Percentiles rank a stretch among this genome's conserved stretches.
Conservation (phyloP, 2,797 vertebrate genomes). For the Saguinus oedipus region DNA sequence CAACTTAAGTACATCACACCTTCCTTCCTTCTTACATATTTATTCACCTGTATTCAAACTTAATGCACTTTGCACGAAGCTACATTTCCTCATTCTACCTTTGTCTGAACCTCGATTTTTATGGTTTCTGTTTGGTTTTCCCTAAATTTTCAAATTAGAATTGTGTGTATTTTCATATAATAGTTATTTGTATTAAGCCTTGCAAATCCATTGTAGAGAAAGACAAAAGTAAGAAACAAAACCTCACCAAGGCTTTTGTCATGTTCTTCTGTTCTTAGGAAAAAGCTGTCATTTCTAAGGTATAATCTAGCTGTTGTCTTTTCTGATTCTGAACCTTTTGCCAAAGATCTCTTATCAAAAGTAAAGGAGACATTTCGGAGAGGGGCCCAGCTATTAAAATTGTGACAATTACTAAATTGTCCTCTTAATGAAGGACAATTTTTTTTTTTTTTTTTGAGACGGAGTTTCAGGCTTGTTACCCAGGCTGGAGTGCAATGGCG, state of each 20-base stretch:
- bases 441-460: neutral
- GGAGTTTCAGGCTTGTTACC: too few relatives aligned
- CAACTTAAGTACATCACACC: neutral
- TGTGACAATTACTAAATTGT: neutral
- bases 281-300: neutral
- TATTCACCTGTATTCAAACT: neutral
- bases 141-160: neutral
- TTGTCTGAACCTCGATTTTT: neutral
- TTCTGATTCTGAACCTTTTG: neutral
- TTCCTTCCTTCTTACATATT: neutral
- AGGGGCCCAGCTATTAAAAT: neutral
- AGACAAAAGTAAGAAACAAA: neutral
- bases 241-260: neutral
- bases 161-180: neutral
- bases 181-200: neutral
- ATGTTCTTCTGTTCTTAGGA: neutral
- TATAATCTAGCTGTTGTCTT: neutral
- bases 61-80: neutral
- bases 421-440: neutral
- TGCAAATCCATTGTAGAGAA: neutral
- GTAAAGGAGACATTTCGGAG: neutral
- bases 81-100: neutral
- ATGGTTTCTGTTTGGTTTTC: neutral
- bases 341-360: neutral
- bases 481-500: too few relatives aligned